Evolutionary conservation across 2,797 vertebrate species (phyloP), one percentile per base, ranked within the genome.

Genomic region (Botia kubotai): DNA sequence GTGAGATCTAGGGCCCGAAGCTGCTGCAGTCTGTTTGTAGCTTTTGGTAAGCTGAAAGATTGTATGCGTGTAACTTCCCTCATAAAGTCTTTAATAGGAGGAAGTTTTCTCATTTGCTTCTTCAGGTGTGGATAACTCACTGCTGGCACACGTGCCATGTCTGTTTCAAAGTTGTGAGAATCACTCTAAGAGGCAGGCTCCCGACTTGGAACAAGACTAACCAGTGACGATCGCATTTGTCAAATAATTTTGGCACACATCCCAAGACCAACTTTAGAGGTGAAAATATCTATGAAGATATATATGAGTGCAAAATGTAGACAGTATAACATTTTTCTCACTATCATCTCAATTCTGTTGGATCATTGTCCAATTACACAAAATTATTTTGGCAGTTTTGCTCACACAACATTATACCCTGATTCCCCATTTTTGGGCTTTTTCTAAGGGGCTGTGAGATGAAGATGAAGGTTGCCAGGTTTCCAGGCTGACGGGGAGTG

Each of bases 291-390:
- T 84, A 72, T 77, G 2, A 26, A 26, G 23, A 26, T 26, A 26
- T 26, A 26, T 26, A 26, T 81, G 21, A 75, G 55, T 53, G 81
- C 23, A 65, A 70, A 80, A 75, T 63, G 36, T 65, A 79, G 77
- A 70, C 77, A 80, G 76, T 60, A 74, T 69, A 81, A 75, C 69
- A 75, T 72, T 43, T 39, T 55, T 62, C 36, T 52, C 75, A 13
- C 26, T 60, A 85, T 78, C 81, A 52, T 55, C 75, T 72, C 10
- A 17, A 72, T 63, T 58, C 60, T 71, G 52, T 67, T 57, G 74
- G 81, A 85, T 87, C 81, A 85, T 39, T 72, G 81, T 83, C 83
- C 83, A 85, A 85, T 87, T 85, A 87, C 81, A 48, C 75, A 85
- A 85, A 87, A 73, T 77, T 65, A 75, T 83, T 73, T 55, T 87